Conservation (phyloP, 2,888 invertebrate genomes). For the Macrophya annulata region DNA sequence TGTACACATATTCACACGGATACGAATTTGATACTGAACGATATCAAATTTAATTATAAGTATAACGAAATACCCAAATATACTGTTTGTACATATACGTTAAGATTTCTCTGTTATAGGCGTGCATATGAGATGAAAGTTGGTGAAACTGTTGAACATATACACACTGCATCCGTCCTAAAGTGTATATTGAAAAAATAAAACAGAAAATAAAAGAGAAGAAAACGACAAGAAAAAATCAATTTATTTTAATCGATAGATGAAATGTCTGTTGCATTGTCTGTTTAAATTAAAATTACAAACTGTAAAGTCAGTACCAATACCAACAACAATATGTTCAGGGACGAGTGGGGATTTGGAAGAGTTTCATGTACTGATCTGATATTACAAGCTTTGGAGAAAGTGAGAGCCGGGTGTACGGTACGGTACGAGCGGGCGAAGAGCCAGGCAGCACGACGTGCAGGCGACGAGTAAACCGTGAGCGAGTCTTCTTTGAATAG, state of each 20-base stretch:
- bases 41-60: conserved; percentile 24
- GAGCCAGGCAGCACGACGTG: conserved; percentile 61
- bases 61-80: conserved; percentile 22
- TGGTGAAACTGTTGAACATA: conserved; percentile 43
- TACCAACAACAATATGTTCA: background rate
- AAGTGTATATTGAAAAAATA: conserved; percentile 1
- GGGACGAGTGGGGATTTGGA: conserved; percentile 64
- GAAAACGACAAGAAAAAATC: background rate
- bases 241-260: background rate
- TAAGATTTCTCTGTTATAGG: conserved; percentile 50
- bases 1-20: background rate
- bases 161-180: background rate
- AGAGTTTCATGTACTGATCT: conserved; percentile 78
- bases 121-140: conserved; percentile 52
- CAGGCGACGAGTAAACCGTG: conserved; percentile 46
- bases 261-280: conserved; percentile 2
- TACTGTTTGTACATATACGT: background rate
- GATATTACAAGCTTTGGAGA: conserved; percentile 77
- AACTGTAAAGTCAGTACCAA: background rate
- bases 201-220: background rate
- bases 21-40: background rate
- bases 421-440: conserved; percentile 70
- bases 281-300: background rate
- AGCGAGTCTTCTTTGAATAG: conserved; percentile 52
- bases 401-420: conserved; percentile 76